phyloP scores from a whole-genome alignment of 1,140 invertebrate species.

The Mactra quadrangularis region DNA sequence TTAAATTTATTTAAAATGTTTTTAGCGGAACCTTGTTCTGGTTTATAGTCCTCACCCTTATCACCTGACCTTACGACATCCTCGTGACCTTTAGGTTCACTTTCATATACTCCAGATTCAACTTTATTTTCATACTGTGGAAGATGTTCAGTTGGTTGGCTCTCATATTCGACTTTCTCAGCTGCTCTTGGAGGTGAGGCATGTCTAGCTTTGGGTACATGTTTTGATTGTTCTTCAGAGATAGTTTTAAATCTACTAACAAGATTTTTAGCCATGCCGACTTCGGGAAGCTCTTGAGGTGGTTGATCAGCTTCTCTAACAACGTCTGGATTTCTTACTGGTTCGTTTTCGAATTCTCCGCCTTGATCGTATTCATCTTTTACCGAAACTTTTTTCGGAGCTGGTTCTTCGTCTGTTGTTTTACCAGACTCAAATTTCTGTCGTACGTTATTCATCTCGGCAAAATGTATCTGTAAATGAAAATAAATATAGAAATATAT shows the following conservation, averaged over 20 bases:
- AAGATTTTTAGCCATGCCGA: constrained; percentile 74
- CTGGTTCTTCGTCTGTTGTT: constrained; percentile 6
- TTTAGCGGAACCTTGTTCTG: constrained; percentile 77
- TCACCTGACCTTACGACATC: constrained; percentile 73
- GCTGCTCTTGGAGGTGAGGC: constrained; percentile 67
- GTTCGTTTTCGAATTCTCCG: constrained; percentile 78
- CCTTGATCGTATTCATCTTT: constrained; percentile 73
- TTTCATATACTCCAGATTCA: constrained; percentile 79
- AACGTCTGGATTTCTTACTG: constrained; percentile 70
- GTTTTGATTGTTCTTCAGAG: constrained; percentile 65
- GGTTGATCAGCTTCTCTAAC: constrained; percentile 70
- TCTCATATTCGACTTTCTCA: constrained; percentile 76
- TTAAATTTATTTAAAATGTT: constrained; percentile 77
- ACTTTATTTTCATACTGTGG: constrained; percentile 73
- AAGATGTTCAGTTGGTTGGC: constrained; percentile 70
- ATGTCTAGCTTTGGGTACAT: constrained; percentile 62
- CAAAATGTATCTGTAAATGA: constrained; percentile 67
- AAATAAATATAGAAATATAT: no score
- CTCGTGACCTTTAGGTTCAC: constrained; percentile 68
- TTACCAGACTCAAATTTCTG: constrained; percentile 68
- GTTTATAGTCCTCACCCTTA: constrained; percentile 70
- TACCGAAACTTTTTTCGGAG: constrained; percentile 53
- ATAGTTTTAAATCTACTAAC: constrained; percentile 69
- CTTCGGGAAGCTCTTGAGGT: constrained; percentile 72
- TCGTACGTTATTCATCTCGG: constrained; percentile 72